Conservation (phyloP, 1,140 invertebrate genomes). For the Caerostris extrusa region DNA sequence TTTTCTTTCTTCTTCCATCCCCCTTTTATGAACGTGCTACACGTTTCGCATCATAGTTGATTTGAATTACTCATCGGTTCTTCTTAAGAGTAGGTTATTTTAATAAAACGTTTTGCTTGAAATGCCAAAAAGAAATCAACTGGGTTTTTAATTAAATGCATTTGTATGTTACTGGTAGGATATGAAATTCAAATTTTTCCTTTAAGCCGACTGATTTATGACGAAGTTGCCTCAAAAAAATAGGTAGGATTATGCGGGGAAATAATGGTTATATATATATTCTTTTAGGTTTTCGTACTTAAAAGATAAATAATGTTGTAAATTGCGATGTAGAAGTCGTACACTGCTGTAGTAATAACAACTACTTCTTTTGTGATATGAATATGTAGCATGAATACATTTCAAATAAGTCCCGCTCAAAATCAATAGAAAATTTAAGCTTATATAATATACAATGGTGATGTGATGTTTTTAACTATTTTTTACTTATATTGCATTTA, state of each 20-base stretch:
- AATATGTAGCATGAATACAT: background rate
- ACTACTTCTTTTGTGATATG: background rate
- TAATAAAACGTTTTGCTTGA: background rate
- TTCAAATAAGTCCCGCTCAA: background rate
- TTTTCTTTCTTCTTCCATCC: background rate
- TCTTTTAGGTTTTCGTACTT: background rate
- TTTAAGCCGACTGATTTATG: background rate
- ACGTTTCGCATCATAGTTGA: background rate
- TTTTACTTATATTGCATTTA: too few relatives aligned
- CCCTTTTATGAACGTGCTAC: background rate
- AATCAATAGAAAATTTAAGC: background rate
- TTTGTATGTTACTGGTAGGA: slow-evolving; percentile 33
- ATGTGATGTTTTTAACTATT: too few relatives aligned
- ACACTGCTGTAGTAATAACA: background rate
- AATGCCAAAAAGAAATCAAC: background rate
- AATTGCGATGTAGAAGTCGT: background rate
- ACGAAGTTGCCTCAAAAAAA: background rate
- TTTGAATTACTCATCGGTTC: background rate
- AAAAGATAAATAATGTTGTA: background rate
- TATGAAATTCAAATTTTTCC: slow-evolving; percentile 28
- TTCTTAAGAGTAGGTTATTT: background rate
- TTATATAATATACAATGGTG: too few relatives aligned
- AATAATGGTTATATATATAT: background rate
- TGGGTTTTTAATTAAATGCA: slow-evolving; percentile 45
- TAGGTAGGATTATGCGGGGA: background rate